Evolutionary conservation across 1,140 invertebrate species (phyloP), one percentile per base, ranked within the genome.

Genomic region (Nixonia krombeini): DNA sequence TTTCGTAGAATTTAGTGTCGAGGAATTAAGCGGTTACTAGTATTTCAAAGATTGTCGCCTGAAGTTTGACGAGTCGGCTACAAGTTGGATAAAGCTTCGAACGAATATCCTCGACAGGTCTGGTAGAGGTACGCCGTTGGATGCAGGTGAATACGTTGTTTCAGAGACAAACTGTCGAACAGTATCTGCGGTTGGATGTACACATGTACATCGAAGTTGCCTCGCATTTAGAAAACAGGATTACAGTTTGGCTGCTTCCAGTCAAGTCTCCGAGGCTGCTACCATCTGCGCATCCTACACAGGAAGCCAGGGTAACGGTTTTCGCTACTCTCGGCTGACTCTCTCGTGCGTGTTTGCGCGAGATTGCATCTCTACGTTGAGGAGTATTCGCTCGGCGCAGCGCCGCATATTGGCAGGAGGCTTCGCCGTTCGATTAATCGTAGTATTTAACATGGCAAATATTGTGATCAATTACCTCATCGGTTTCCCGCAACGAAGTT

Each of bases 221-320:
- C 51, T 64, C 74, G 72, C 74, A 81, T 81, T 82, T 82, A 75
- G 79, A 80, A 83, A 83, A 82, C 78, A 82, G 76, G 80, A 83
- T 83, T 83, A 83, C 76, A 80, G 78, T 81, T 81, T 73, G 74
- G 68, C 50, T 40, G 47, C 25, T 53, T 57, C 42, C 21, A 35
- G 49, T 45, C 59, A 72, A 75, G 76, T 71, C 70, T 70, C 62
- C 67, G 73, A 63, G 29, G 46, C 66, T 57, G 51, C 62, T 28
- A 52, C 63, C 72, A 79, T 65, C 71, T 75, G 73, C 49, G 69
- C 62, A 67, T 58, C 47, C 17, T 55, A 10, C 15, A 41, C 46
- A 46, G 35, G 47, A 63, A 68, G 56, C 55, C 75, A 71, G 29
- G 57, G 62, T 57, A 58, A 64, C 45, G 26, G 45, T 38, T 50